phyloP scores from a whole-genome alignment of 2,888 invertebrate genomes.

The Lycocerus yunnanus region DNA sequence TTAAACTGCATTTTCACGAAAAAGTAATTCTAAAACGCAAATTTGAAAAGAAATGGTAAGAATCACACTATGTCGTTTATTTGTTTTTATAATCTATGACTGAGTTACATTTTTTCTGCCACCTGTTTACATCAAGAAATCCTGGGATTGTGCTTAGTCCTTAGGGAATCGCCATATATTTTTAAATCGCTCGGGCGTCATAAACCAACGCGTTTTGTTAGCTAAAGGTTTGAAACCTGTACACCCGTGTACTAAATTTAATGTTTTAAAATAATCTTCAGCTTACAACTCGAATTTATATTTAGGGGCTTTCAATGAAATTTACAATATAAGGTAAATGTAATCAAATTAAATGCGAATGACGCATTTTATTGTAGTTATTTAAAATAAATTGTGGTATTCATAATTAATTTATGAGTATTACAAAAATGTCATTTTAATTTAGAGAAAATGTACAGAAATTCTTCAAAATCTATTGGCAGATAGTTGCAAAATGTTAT shows the following conservation, averaged over 20 bases:
- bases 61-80: neutral
- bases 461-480: too few relatives aligned
- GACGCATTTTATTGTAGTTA: neutral
- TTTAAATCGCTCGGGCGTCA: neutral
- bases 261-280: neutral
- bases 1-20: neutral
- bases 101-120: neutral
- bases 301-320: neutral
- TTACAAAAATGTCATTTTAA: neutral
- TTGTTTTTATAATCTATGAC: neutral
- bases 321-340: neutral
- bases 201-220: neutral
- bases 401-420: neutral
- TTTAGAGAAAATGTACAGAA: too few relatives aligned
- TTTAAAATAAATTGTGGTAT: neutral
- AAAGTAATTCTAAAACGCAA: neutral
- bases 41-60: neutral
- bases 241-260: neutral
- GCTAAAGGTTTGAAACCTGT: neutral
- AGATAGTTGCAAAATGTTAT: too few relatives aligned
- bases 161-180: neutral
- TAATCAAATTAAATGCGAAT: neutral
- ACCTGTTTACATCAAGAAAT: neutral
- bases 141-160: neutral
- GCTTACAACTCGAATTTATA: neutral